Evolutionary conservation across 1,140 invertebrate species (phyloP).

Genomic region (Oryctes rhinoceros): DNA sequence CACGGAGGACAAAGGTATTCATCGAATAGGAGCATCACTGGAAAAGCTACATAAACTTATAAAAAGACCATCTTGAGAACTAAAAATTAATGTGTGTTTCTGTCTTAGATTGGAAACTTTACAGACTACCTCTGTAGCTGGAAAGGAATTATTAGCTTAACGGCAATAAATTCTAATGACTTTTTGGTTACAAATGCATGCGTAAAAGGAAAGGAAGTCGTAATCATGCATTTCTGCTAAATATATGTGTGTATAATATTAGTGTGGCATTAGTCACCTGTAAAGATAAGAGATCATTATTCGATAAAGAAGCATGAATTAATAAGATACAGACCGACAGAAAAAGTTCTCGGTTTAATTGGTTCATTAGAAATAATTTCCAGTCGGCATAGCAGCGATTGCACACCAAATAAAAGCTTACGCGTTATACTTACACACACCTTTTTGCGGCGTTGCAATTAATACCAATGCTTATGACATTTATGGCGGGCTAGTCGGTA

Average conservation of each 20-base stretch:
- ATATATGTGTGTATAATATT: not conserved
- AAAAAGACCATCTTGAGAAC: too few relatives aligned
- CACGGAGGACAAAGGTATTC: too few relatives aligned
- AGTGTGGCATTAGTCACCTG: not conserved
- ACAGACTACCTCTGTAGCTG: too few relatives aligned
- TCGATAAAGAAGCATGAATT: not conserved
- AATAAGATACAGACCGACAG: not conserved
- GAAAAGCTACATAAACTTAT: too few relatives aligned
- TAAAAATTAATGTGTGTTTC: too few relatives aligned
- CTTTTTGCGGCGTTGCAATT: not conserved
- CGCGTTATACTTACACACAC: not conserved
- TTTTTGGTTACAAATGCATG: too few relatives aligned
- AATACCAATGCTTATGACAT: not conserved
- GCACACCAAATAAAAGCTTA: not conserved
- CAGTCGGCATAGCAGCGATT: not conserved
- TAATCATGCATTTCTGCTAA: not conserved
- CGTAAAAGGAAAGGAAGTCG: not conserved
- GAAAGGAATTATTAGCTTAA: too few relatives aligned
- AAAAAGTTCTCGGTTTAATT: not conserved
- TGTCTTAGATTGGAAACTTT: too few relatives aligned
- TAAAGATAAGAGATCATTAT: conserved; percentile 8
- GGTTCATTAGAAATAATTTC: conserved; percentile 33
- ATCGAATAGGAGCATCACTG: too few relatives aligned
- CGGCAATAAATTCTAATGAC: too few relatives aligned
- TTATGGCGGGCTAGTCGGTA: not conserved